Evolutionary conservation across 2,888 invertebrate genomes (phyloP), one percentile per base, ranked within the genome.

Genomic region (Rhogogaster chlorosoma): DNA sequence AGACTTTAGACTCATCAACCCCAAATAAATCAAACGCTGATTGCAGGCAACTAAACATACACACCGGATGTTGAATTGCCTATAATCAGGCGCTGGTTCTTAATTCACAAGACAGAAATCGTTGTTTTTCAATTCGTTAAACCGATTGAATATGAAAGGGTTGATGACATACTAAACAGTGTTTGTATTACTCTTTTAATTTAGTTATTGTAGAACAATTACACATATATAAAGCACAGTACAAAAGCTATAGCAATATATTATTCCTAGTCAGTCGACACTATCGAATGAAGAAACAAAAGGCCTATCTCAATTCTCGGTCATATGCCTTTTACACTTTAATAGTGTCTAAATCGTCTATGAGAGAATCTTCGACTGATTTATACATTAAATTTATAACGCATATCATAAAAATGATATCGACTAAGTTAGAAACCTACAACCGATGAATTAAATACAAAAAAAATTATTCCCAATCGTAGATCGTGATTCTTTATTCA

Each of bases 261-360:
- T 57, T 75, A 77, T 78, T 57, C 78, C 70, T 61, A 71, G 53
- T 45, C 84, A 80, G 61, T 49, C 67, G 61, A 84, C 29, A 75
- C 36, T 42, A 80, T 38, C 53, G 78, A 67, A 26, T 38, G 73
- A 77, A 61, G 6, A 4, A 38, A 80, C n/a, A 26, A 53, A 32
- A 53, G n/a, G 32, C 49, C 18, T 9, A 77, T 53, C 5, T 67
- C 15, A 32, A 67, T 67, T 32, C 32, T 32, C 32, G 29, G 32
- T 67, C 67, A 67, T 32, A 67, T 32, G 32, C 32, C 67, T 15
- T 67, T 32, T 32, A 18, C 32, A n/a, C 29, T 67, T 32, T 67
- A 67, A 67, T 77, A 1, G 49, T 49, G 53, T 49, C 10, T 71
- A 15, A 38, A 71, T n/a, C n/a, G n/a, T n/a, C n/a, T 42, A n/a